Percentiles rank a stretch among this genome's conserved stretches.
Conservation (phyloP, 2,113 vertebrate genomes). For the Xenopus laevis region DNA sequence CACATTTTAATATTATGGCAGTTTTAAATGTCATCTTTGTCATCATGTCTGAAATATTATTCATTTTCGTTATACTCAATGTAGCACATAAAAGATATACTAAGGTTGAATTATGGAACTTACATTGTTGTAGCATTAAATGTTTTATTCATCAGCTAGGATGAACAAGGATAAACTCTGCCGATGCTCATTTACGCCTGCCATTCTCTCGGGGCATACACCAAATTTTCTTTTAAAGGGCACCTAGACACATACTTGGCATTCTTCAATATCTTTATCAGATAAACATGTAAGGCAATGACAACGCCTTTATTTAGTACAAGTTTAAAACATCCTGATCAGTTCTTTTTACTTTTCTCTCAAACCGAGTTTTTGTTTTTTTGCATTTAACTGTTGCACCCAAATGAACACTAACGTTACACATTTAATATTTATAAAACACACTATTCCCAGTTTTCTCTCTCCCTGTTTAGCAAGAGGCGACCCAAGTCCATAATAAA, state of each 20-base stretch:
- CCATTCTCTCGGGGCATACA: constrained; percentile 27
- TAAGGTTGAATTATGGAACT: constrained; percentile 33
- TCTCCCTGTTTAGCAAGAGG: too few species aligned
- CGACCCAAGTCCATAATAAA: too few species aligned
- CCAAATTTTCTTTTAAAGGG: constrained; percentile 32
- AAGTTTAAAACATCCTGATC: too few species aligned
- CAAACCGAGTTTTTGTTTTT: too few species aligned
- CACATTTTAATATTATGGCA: constrained; percentile 39
- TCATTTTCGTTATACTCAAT: constrained; percentile 40
- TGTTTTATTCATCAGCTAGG: constrained; percentile 43
- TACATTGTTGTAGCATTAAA: constrained; percentile 45
- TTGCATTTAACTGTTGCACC: too few species aligned
- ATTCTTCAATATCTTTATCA: constrained; percentile 20
- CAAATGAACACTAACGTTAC: too few species aligned
- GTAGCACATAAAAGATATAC: constrained; percentile 35
- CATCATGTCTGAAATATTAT: constrained; percentile 38
- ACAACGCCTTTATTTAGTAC: background rate
- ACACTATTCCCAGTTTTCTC: too few species aligned
- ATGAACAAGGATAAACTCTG: constrained; percentile 38
- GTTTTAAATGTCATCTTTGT: constrained; percentile 42
- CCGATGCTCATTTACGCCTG: constrained; percentile 22
- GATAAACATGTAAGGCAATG: constrained; percentile 13
- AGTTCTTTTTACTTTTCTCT: too few species aligned
- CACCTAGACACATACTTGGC: constrained; percentile 24
- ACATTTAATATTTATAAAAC: too few species aligned